Conservation (phyloP, 2,888 invertebrate species). For the Pyralis farinalis region DNA sequence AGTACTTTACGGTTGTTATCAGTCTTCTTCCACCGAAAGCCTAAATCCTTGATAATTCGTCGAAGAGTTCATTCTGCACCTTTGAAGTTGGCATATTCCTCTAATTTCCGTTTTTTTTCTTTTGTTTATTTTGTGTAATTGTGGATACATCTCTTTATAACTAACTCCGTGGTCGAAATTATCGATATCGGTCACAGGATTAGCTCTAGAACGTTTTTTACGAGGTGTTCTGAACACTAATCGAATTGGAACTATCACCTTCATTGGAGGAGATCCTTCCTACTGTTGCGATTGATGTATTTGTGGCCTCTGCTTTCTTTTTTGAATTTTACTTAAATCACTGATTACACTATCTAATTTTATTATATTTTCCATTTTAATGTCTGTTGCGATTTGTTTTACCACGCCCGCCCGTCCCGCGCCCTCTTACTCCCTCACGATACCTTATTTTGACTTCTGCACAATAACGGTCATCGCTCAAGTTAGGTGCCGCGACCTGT, state of each 20-base stretch:
- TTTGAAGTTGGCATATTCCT: constrained; percentile 4
- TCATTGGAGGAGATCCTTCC: constrained; percentile 11
- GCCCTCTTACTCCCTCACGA: no score
- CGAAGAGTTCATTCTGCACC: constrained; percentile 3
- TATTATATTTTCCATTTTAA: no score
- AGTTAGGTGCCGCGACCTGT: no score
- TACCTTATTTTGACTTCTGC: no score
- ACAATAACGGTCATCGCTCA: no score
- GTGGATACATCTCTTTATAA: constrained; percentile 26
- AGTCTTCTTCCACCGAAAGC: constrained; percentile 7
- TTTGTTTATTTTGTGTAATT: constrained; percentile 32
- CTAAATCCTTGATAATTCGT: constrained; percentile 6
- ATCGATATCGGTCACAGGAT: no score
- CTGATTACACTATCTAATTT: no score
- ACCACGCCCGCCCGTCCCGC: no score
- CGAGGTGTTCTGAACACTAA: constrained; percentile 17
- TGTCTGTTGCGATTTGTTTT: no score
- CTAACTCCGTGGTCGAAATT: no score
- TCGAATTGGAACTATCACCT: constrained; percentile 15
- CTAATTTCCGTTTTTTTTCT: constrained; percentile 12
- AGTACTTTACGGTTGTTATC: constrained; percentile 10
- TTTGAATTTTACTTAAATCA: no score
- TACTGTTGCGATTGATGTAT: constrained; percentile 14
- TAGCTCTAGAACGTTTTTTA: no score
- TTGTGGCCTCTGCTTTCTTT: constrained; percentile 17